phyloP scores from a whole-genome alignment of 2,113 vertebrate genomes.

The Nannospalax galili region DNA sequence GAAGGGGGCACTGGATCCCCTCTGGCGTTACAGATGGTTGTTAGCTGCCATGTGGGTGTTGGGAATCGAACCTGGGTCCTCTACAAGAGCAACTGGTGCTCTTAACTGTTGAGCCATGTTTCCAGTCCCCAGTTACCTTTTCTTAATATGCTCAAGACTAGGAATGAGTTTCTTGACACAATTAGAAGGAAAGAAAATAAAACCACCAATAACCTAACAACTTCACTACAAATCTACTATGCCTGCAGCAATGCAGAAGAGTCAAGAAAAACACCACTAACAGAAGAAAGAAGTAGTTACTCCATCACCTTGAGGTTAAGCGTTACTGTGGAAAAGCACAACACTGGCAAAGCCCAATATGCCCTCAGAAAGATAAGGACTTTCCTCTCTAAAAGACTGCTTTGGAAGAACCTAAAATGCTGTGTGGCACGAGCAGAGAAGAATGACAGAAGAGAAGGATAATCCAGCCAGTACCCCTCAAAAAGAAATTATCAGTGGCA shows the following conservation, averaged over 20 bases:
- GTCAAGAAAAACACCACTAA: neutral
- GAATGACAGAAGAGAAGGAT: neutral
- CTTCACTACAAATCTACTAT: neutral
- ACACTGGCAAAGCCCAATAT: too few species aligned
- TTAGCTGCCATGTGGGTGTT: too few species aligned
- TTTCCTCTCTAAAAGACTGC: neutral
- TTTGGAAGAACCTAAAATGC: conserved; percentile 1
- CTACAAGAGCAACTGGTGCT: too few species aligned
- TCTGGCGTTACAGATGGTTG: too few species aligned
- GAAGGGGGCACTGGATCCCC: too few species aligned
- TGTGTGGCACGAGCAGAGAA: rapidly evolving
- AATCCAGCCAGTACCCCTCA: neutral
- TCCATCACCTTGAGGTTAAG: neutral
- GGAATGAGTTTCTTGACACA: neutral
- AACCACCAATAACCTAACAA: neutral
- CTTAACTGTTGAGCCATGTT: too few species aligned
- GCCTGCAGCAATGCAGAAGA: neutral
- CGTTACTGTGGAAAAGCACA: conserved; percentile 36
- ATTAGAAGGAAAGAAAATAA: conserved; percentile 35
- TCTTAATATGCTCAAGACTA: neutral
- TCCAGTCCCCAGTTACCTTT: neutral
- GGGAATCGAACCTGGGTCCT: too few species aligned
- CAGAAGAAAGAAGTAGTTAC: neutral
- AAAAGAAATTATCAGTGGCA: neutral
- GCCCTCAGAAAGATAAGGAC: neutral